phyloP scores from a whole-genome alignment of 2,888 invertebrate genomes.

The Drosophila lacicola region DNA sequence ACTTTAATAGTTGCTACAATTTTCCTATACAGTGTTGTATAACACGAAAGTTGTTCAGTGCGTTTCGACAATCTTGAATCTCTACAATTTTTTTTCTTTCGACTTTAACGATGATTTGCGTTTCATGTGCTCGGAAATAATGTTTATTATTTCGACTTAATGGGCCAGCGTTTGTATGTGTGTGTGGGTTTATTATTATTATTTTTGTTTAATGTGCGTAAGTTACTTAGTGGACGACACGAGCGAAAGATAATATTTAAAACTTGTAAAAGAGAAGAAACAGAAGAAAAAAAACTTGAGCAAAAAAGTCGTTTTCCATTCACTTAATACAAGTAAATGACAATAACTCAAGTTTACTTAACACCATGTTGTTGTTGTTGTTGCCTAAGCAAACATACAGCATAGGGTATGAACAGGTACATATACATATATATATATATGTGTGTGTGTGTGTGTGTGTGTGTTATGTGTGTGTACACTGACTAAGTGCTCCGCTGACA shows the following conservation, averaged over 20 bases:
- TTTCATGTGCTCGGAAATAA: slow-evolving; percentile 30
- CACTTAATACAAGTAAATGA: slow-evolving; percentile 66
- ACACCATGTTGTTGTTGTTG: slow-evolving; percentile 29
- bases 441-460: slow-evolving; percentile 4
- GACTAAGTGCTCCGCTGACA: slow-evolving; percentile 45
- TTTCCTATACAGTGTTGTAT: slow-evolving; percentile 10
- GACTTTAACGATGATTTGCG: slow-evolving; percentile 41
- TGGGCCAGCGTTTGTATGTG: slow-evolving; percentile 12
- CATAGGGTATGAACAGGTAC: slow-evolving; percentile 1
- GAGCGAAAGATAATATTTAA: slow-evolving; percentile 38
- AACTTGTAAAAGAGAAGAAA: slow-evolving; percentile 41
- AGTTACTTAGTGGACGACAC: slow-evolving; percentile 34
- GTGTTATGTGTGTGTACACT: slow-evolving; percentile 29
- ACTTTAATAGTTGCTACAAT: not conserved
- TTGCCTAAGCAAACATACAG: slow-evolving; percentile 46
- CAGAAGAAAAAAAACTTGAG: slow-evolving; percentile 27
- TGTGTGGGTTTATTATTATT: slow-evolving; percentile 38
- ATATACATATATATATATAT: slow-evolving; percentile 3
- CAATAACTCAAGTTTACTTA: slow-evolving; percentile 68
- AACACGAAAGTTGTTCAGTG: slow-evolving; percentile 7
- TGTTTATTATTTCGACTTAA: slow-evolving; percentile 34
- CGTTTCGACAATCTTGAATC: slow-evolving; percentile 2
- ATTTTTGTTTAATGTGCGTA: slow-evolving; percentile 53
- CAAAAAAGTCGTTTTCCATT: slow-evolving; percentile 64
- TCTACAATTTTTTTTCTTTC: slow-evolving; percentile 1